phyloP scores from a whole-genome alignment of 2,888 invertebrate species.

The Linnaemya tessellans region DNA sequence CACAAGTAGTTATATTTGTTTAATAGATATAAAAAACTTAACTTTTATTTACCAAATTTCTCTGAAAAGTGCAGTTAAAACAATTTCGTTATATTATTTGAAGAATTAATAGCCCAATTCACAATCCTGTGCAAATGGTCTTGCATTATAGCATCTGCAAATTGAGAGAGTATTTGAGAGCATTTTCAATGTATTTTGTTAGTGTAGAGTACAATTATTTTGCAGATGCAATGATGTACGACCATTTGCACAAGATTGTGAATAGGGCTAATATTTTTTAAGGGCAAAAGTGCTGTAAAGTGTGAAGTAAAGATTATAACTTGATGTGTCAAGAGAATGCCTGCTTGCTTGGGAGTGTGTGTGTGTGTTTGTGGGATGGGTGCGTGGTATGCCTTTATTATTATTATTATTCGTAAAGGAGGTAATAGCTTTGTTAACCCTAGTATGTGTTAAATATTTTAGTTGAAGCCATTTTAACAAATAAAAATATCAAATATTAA shows the following conservation, averaged over 20 bases:
- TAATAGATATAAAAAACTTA: background rate
- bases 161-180: no score
- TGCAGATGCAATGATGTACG: no score
- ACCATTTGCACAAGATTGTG: no score
- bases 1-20: no score
- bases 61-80: slow-evolving; percentile 32
- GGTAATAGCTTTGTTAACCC: background rate
- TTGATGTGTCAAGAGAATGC: background rate
- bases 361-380: background rate
- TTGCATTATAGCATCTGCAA: no score
- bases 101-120: no score
- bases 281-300: background rate
- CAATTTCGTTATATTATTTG: no score
- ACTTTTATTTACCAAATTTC: background rate
- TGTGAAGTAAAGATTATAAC: background rate
- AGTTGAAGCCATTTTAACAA: slow-evolving; percentile 29
- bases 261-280: no score
- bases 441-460: background rate
- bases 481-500: slow-evolving; percentile 15
- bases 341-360: background rate
- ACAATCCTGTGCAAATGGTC: no score
- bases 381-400: slow-evolving; percentile 2
- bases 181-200: no score
- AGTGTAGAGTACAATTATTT: no score
- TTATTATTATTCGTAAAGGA: background rate